Evolutionary conservation across 2,797 vertebrate species (phyloP).

Genomic region (Propithecus perrieri): DNA sequence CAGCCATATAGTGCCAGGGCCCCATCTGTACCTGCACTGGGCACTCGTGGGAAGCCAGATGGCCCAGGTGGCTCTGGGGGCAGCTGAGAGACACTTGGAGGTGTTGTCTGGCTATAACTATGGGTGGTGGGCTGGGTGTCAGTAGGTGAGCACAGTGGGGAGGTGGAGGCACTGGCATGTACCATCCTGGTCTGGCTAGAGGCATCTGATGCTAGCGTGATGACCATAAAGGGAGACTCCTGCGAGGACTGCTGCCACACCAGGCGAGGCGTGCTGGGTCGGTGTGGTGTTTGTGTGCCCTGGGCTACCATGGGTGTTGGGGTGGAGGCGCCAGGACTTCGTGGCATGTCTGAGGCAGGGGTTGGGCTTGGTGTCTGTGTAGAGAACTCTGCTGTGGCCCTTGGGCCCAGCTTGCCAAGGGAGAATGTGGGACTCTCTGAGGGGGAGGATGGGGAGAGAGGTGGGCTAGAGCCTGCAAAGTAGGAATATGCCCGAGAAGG

Average conservation of each 20-base stretch:
- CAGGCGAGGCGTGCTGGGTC: constrained; percentile 89
- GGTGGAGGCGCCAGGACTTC: constrained; percentile 79
- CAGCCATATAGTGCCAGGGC: constrained; percentile 89
- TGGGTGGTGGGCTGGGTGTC: constrained; percentile 89
- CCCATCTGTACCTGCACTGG: constrained; percentile 82
- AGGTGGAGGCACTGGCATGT: constrained; percentile 92
- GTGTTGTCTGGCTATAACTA: constrained; percentile 87
- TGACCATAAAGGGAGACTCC: constrained; percentile 94
- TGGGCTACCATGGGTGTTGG: constrained; percentile 90
- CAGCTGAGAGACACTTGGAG: constrained; percentile 85
- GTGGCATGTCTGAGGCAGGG: constrained; percentile 81
- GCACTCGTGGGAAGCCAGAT: constrained; percentile 83
- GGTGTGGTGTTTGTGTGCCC: constrained; percentile 91
- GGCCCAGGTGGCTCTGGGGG: constrained; percentile 87
- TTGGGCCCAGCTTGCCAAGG: constrained; percentile 84
- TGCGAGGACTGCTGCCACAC: constrained; percentile 94
- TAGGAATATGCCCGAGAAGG: constrained; percentile 91
- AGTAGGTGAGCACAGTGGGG: constrained; percentile 94
- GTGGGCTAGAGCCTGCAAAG: constrained; percentile 93
- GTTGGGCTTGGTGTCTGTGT: constrained; percentile 92
- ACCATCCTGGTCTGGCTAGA: constrained; percentile 91
- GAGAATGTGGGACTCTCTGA: constrained; percentile 92
- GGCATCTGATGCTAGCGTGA: constrained; percentile 91
- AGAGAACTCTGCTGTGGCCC: constrained; percentile 93
- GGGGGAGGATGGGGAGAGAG: constrained; percentile 93